Conservation (phyloP, 2,888 invertebrate genomes). For the Hirudinaria manillensis region DNA sequence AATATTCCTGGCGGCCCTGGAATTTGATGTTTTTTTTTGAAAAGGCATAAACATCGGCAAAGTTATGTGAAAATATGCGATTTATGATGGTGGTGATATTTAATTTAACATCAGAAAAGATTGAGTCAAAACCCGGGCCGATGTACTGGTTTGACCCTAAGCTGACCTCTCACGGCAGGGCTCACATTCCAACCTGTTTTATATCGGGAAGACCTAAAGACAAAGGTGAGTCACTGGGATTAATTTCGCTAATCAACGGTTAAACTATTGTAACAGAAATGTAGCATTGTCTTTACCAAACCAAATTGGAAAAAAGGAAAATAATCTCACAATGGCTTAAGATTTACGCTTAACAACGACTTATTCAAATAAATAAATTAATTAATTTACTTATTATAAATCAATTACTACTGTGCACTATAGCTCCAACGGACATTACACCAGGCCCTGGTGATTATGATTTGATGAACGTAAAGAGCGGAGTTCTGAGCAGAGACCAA, state of each 20-base stretch:
- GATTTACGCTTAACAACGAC: too few species aligned
- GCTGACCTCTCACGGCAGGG: slow-evolving; percentile 33
- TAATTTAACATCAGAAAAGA: slow-evolving; percentile 12
- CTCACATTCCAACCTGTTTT: slow-evolving; percentile 30
- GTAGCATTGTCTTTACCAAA: too few species aligned
- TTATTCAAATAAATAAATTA: too few species aligned
- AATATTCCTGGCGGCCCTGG: not conserved
- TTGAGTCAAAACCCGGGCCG: slow-evolving; percentile 31
- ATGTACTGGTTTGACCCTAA: slow-evolving; percentile 34
- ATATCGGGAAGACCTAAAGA: slow-evolving; percentile 31
- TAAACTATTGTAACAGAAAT: too few species aligned
- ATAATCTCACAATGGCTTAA: not conserved
- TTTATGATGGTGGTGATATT: not conserved
- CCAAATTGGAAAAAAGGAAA: not conserved
- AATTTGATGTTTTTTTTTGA: not conserved
- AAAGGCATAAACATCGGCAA: not conserved
- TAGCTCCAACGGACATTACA: slow-evolving; percentile 26
- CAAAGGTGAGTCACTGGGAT: too few species aligned
- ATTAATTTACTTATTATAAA: too few species aligned
- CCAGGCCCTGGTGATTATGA: slow-evolving; percentile 40
- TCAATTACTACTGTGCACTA: not conserved
- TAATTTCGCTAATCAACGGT: too few species aligned
- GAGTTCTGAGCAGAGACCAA: slow-evolving; percentile 34
- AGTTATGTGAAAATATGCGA: not conserved
- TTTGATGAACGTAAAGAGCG: slow-evolving; percentile 29